Evolutionary conservation across 2,113 vertebrate species (phyloP), one percentile per base, ranked within the genome.

Genomic region (Mohoua ochrocephala): DNA sequence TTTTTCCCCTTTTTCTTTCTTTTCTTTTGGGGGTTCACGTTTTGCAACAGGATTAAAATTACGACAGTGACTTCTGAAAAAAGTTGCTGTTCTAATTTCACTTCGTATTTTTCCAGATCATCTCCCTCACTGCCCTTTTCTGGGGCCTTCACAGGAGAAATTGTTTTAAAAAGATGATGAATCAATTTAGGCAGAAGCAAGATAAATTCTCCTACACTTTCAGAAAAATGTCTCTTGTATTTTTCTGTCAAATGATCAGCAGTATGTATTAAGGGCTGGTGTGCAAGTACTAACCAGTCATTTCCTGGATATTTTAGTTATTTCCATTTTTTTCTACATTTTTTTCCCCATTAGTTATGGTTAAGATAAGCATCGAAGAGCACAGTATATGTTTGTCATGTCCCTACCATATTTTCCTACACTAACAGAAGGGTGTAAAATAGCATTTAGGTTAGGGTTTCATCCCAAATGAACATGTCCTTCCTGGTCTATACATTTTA

Each of bases 171-270:
- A 94, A 26, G n/a, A 39, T 87, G 74, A 81, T 89, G 41, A 57
- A 52, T 94, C 67, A 76, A 41, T 95, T 91, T 96, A 89, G n/a
- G 50, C 70, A 83, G 42, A 91, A 91, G 23, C 47, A 95, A 96
- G 74, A 93, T 56, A 92, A 74, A 59, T 60, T 94, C 4, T 75
- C 54, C 8, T 49, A 24, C 23, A 61, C 31, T 53, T 94, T 93
- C 61, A 91, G 49, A 53, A 69, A 93, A 84, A 93, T 54, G 12
- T 76, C 49, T 93, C 30, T 17, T 75, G 17, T 76, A 37, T 90
- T 80, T 91, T 95, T 90, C 63, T 76, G 63, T 88, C 63, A 86
- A 84, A 74, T 80, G 50, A 42, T 81, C 49, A 35, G 67, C 71
- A 77, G 37, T 74, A 77, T 54, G 23, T 57, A 47, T 93, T 86